A percentile compares a stretch with the other conserved stretches of the same genome.
These are phyloP conservation scores for Linnaemya tessellans DNA, from an alignment of 2,888 invertebrate genomes.

Conservation along the genomic window DNA sequence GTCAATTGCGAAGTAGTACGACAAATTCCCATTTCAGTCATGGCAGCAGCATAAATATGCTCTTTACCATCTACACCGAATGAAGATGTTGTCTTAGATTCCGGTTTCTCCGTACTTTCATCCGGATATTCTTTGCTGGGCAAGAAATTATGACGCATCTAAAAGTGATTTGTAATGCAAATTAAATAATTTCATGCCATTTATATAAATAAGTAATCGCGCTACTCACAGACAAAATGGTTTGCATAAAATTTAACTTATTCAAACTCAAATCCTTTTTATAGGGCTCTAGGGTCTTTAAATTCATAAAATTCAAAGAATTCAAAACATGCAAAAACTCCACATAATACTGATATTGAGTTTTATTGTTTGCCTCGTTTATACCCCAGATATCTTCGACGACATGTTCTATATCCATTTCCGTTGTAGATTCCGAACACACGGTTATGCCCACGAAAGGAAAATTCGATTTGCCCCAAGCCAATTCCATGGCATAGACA, in stretches of 20 bases:
- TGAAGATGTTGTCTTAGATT: neutral
- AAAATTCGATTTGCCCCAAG: conserved; percentile 84
- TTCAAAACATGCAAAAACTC: conserved; percentile 76
- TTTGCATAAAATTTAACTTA: conserved; percentile 74
- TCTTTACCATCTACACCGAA: conserved; percentile 30
- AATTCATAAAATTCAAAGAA: conserved; percentile 74
- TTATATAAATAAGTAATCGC: neutral
- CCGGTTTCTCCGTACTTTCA: neutral
- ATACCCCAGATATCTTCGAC: conserved; percentile 77
- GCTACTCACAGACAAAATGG: conserved; percentile 74
- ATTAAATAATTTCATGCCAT: neutral
- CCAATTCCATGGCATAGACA: conserved; percentile 84
- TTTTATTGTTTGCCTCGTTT: conserved; percentile 32
- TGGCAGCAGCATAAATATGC: conserved; percentile 74
- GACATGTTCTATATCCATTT: conserved; percentile 77
- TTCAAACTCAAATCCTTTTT: conserved; percentile 76
- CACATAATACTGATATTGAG: conserved; percentile 75
- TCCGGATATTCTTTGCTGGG: conserved; percentile 32
- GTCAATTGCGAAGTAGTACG: conserved; percentile 77
- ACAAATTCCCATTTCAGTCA: conserved; percentile 81
- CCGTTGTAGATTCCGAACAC: conserved; percentile 83
- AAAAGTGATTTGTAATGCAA: neutral
- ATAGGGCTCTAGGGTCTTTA: conserved; percentile 75
- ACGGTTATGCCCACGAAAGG: conserved; percentile 84
- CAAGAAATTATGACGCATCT: conserved; percentile 50